phyloP scores from a whole-genome alignment of 2,797 vertebrate species.

The Myoxocephalus aenaeus region DNA sequence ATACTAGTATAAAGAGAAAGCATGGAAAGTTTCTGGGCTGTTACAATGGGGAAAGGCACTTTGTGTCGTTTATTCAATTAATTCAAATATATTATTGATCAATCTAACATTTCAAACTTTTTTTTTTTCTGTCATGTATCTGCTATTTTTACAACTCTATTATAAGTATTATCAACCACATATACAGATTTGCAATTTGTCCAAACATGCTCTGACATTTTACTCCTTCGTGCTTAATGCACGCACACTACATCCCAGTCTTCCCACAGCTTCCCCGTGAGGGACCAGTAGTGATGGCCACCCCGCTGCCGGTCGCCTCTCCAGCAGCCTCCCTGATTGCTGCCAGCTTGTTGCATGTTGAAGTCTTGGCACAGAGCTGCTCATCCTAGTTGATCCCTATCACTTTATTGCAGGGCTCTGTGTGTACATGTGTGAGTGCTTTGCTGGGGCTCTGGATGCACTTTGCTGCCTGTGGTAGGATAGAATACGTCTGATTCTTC shows the following conservation, averaged over 20 bases:
- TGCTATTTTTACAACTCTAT: background rate
- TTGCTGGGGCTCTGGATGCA: constrained; percentile 37
- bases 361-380: constrained; percentile 71
- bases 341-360: constrained; percentile 64
- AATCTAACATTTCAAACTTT: background rate
- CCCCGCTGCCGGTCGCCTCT: constrained; percentile 30
- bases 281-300: constrained; percentile 25
- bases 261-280: constrained; percentile 7
- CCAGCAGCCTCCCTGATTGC: constrained; percentile 60
- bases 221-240: background rate
- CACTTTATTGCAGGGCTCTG: constrained; percentile 49
- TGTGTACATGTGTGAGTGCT: constrained; percentile 22
- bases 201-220: background rate
- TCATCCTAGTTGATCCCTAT: constrained; percentile 60
- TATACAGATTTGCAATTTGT: background rate
- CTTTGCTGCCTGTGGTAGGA: constrained; percentile 53
- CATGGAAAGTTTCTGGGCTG: constrained; percentile 27
- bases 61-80: background rate
- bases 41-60: constrained; percentile 20
- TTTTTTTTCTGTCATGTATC: background rate
- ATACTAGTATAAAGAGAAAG: constrained; percentile 55
- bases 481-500: constrained; percentile 31
- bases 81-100: constrained; percentile 2
- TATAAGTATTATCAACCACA: background rate
- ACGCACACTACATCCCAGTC: background rate